phyloP scores from a whole-genome alignment of 1,140 invertebrate genomes.

The Proctacanthus coquilletti region DNA sequence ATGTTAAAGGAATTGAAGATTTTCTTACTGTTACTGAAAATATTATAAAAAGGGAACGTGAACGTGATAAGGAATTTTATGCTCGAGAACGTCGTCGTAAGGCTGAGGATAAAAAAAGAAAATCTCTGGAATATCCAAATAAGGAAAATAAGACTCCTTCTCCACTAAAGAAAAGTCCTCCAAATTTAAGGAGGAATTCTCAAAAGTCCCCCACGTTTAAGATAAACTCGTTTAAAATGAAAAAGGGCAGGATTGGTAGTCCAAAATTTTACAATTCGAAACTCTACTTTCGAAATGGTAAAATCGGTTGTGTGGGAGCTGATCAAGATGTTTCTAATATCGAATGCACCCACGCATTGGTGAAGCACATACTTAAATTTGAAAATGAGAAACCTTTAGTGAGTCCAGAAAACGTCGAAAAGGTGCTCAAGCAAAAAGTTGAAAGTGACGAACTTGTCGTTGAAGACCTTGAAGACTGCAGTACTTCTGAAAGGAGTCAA shows the following conservation, averaged over 20 bases:
- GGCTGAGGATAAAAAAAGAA: neutral
- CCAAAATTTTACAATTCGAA: slow-evolving; percentile 22
- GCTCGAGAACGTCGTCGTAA: slow-evolving; percentile 5
- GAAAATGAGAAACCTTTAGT: slow-evolving; percentile 25
- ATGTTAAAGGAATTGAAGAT: slow-evolving; percentile 27
- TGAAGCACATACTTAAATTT: slow-evolving; percentile 23
- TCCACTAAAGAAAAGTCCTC: slow-evolving; percentile 1
- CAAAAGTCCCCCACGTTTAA: slow-evolving; percentile 16
- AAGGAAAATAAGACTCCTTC: slow-evolving; percentile 25
- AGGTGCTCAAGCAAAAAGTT: slow-evolving; percentile 11
- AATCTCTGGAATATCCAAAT: slow-evolving; percentile 8
- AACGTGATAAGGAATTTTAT: slow-evolving; percentile 12
- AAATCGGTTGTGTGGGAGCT: slow-evolving; percentile 26
- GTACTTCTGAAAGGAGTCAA: too few relatives aligned
- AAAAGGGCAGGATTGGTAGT: slow-evolving; percentile 16
- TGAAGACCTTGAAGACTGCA: slow-evolving; percentile 5
- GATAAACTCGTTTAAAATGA: slow-evolving; percentile 20
- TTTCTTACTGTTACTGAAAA: slow-evolving; percentile 26
- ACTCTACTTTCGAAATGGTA: slow-evolving; percentile 25
- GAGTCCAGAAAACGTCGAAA: slow-evolving; percentile 20
- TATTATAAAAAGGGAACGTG: slow-evolving; percentile 16
- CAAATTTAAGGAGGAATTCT: slow-evolving; percentile 9
- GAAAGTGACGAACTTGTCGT: neutral
- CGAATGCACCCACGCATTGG: slow-evolving; percentile 24
- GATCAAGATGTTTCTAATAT: slow-evolving; percentile 21